phyloP scores from a whole-genome alignment of 2,888 invertebrate species.

The Gibbula magus region DNA sequence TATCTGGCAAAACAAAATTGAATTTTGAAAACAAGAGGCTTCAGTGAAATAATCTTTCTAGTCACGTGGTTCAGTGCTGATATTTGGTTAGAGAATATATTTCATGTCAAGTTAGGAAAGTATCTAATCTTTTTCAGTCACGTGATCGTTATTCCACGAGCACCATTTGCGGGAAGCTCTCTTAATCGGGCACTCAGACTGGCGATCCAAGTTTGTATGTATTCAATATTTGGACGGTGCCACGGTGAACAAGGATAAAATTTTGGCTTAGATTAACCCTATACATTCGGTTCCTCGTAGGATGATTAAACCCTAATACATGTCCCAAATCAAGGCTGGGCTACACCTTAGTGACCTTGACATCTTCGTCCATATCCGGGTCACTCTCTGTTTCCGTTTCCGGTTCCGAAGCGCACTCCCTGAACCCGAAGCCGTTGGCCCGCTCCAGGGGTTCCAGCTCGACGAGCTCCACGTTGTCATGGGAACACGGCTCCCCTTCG shows the following conservation, averaged over 20 bases:
- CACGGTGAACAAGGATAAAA: background rate
- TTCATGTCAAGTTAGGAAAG: background rate
- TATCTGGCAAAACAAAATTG: slow-evolving; percentile 7
- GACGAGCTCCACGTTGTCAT: slow-evolving; percentile 39
- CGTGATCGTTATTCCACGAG: slow-evolving; percentile 14
- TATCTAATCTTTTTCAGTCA: background rate
- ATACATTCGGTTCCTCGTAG: slow-evolving; percentile 9
- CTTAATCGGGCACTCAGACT: slow-evolving; percentile 3
- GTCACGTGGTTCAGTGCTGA: slow-evolving; percentile 12
- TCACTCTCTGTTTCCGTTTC: slow-evolving; percentile 34
- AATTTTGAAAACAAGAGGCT: slow-evolving; percentile 12
- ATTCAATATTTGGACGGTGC: slow-evolving; percentile 18
- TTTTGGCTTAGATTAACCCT: slow-evolving; percentile 21
- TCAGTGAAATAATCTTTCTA: slow-evolving; percentile 14
- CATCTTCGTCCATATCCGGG: slow-evolving; percentile 16
- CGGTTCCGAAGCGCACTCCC: slow-evolving; percentile 27
- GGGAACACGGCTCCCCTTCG: slow-evolving; percentile 11
- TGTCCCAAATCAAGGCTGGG: slow-evolving; percentile 4
- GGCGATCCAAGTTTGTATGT: background rate
- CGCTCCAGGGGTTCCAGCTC: slow-evolving; percentile 36
- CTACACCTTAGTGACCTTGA: slow-evolving; percentile 20
- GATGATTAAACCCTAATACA: slow-evolving; percentile 4
- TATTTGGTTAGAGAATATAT: slow-evolving; percentile 10
- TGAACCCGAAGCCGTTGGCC: slow-evolving; percentile 42
- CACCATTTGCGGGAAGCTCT: slow-evolving; percentile 12